These are phyloP conservation scores for Meiosimyza decipiens DNA, from an alignment of 2,888 invertebrate species.

Conservation along the genomic window DNA sequence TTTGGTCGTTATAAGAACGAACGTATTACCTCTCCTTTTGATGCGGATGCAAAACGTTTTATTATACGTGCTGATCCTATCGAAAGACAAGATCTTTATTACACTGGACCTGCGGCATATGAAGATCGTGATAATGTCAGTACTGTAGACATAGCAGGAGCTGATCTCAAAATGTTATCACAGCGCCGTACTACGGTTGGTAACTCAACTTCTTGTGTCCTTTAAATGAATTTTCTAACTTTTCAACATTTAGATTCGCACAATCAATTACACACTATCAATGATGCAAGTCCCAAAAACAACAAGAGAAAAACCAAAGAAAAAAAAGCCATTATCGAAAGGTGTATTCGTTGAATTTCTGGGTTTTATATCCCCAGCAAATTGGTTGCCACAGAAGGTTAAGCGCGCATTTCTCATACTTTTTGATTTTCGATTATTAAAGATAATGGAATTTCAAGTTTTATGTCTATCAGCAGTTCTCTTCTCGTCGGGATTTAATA, in stretches of 20 bases:
- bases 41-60: slow-evolving; percentile 39
- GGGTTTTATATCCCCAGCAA: slow-evolving; percentile 32
- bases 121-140: slow-evolving; percentile 30
- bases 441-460: slow-evolving; percentile 58
- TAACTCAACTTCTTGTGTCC: too few species aligned
- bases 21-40: background rate
- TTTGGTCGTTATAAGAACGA: background rate
- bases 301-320: background rate
- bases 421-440: slow-evolving; percentile 54
- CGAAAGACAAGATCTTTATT: slow-evolving; percentile 79
- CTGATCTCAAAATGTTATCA: slow-evolving; percentile 22
- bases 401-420: slow-evolving; percentile 48
- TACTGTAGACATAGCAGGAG: background rate
- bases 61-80: slow-evolving; percentile 68
- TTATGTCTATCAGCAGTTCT: slow-evolving; percentile 71
- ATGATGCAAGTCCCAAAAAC: slow-evolving; percentile 33
- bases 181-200: background rate
- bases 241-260: slow-evolving; percentile 25
- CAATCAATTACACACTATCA: slow-evolving; percentile 43
- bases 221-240: background rate
- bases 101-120: slow-evolving; percentile 58
- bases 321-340: background rate
- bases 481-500: slow-evolving; percentile 80
- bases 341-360: background rate
- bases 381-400: slow-evolving; percentile 48